Percentiles rank a stretch among this genome's conserved stretches.
Conservation (phyloP, 2,797 vertebrate genomes). For the Anabacerthia variegaticeps region DNA sequence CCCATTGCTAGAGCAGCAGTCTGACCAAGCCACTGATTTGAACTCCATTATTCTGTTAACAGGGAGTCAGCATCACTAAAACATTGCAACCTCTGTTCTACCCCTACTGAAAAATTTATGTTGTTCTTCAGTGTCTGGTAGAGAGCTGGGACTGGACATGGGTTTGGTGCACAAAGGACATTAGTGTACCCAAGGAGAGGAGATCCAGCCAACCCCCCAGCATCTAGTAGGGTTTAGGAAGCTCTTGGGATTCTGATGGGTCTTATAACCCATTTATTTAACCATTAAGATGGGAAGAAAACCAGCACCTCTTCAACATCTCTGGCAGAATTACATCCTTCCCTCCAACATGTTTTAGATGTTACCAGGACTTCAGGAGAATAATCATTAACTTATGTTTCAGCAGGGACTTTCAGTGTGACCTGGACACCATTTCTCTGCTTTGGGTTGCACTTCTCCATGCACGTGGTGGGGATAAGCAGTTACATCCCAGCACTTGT, state of each 20-base stretch:
- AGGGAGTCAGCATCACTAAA: neutral
- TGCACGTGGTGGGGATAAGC: neutral
- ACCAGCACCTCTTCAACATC: neutral
- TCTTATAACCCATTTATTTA: neutral
- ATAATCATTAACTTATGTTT: neutral
- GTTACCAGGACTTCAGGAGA: neutral
- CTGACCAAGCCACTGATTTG: neutral
- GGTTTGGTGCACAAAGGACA: neutral
- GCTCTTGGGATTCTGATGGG: neutral
- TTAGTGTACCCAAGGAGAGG: neutral
- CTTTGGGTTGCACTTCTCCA: neutral
- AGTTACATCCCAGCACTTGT: neutral
- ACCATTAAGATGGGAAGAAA: neutral
- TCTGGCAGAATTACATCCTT: neutral
- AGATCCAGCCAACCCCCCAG: fast-evolving
- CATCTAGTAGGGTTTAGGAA: neutral
- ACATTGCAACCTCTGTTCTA: neutral
- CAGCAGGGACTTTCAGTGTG: neutral
- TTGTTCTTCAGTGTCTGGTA: neutral
- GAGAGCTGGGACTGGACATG: neutral
- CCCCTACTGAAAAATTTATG: neutral
- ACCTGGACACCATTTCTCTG: neutral
- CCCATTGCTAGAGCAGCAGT: neutral
- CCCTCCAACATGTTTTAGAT: neutral
- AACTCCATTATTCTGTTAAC: neutral